Conservation (phyloP, 2,113 vertebrate genomes). For the Pagrus major region DNA sequence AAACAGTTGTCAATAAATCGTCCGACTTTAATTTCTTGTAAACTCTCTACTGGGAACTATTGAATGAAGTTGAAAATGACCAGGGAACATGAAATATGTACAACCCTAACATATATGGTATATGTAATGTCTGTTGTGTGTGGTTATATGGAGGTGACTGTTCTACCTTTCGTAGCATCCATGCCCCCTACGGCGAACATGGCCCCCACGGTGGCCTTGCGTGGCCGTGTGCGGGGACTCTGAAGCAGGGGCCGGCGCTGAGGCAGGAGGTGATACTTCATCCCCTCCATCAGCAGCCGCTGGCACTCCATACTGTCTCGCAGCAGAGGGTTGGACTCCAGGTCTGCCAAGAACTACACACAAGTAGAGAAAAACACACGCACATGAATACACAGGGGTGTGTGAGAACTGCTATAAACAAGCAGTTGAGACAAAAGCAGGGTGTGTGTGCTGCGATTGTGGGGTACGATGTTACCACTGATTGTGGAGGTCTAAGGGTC, state of each 20-base stretch:
- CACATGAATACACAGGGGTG: constrained; percentile 20
- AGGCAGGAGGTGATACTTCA: constrained; percentile 98
- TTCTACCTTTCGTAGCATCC: constrained; percentile 93
- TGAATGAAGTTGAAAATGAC: not conserved
- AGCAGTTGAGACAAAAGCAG: constrained; percentile 25
- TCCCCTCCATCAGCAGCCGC: constrained; percentile 97
- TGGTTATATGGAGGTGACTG: not conserved
- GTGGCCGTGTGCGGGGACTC: constrained; percentile 95
- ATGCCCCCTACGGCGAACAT: constrained; percentile 98
- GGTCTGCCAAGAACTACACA: constrained; percentile 94
- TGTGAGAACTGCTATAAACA: constrained; percentile 20
- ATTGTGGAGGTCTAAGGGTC: constrained; percentile 40
- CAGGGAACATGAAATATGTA: not conserved
- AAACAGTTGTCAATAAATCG: no score
- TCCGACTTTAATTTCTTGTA: not conserved
- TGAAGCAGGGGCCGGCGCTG: constrained; percentile 94
- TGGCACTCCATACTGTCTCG: constrained; percentile 97
- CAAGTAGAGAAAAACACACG: constrained; percentile 3
- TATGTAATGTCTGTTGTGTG: not conserved
- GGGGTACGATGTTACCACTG: constrained; percentile 36
- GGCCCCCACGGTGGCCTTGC: constrained; percentile 96
- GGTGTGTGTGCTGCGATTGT: not conserved
- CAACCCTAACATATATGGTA: not conserved
- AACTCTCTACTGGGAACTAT: not conserved
- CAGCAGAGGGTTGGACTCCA: constrained; percentile 94